Conservation (phyloP, 2,797 vertebrate species). For the Crocidura indochinensis region DNA sequence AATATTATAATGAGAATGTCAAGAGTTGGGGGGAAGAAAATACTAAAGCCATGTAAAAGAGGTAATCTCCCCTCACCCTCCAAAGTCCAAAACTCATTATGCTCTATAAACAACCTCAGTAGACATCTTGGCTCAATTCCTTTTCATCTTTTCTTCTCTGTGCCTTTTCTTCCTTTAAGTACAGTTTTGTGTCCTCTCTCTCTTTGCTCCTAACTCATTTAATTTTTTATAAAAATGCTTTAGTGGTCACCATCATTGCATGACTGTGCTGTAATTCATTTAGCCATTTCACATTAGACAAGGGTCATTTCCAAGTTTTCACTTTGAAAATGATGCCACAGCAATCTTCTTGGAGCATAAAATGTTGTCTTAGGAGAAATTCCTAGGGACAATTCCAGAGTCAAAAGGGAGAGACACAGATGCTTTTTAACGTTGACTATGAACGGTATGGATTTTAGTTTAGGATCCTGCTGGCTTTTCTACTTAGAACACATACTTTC, state of each 20-base stretch:
- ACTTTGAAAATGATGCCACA: conserved; percentile 42
- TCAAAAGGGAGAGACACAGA: neutral
- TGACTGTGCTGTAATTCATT: neutral
- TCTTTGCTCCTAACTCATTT: conserved; percentile 10
- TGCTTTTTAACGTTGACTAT: neutral
- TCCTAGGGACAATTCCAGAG: conserved; percentile 51
- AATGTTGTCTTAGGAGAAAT: conserved; percentile 36
- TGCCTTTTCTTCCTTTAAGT: neutral
- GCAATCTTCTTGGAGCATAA: conserved; percentile 2
- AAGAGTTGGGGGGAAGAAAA: neutral
- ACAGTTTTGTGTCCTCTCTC: neutral
- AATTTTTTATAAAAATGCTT: conserved; percentile 29
- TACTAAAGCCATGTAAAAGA: neutral
- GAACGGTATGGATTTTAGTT: neutral
- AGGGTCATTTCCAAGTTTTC: conserved; percentile 17
- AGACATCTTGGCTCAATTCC: conserved; percentile 19
- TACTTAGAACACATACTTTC: neutral
- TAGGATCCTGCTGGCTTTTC: neutral
- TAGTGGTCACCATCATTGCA: neutral
- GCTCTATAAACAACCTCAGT: neutral
- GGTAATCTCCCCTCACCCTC: no score
- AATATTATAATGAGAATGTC: neutral
- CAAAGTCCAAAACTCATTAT: neutral
- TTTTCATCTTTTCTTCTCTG: neutral
- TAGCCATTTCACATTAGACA: neutral